Evolutionary conservation across 2,888 invertebrate species (phyloP).

Genomic region (Branchipolynoe longqiensis): DNA sequence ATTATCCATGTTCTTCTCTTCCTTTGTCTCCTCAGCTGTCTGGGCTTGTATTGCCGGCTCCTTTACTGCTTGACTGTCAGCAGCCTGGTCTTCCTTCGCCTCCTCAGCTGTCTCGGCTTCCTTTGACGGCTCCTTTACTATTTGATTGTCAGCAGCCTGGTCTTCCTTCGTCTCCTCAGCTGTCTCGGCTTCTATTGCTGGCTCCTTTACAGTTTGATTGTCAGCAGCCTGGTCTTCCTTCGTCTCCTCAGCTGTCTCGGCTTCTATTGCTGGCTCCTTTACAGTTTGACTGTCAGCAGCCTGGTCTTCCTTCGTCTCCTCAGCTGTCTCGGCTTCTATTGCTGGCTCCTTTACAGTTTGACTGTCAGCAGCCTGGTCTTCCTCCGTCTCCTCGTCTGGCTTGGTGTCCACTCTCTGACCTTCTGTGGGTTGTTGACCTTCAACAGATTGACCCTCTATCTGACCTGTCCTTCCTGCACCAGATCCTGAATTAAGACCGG

Average conservation of each 20-base stretch:
- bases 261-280: constrained; percentile 15
- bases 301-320: not conserved
- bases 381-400: not conserved
- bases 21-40: not conserved
- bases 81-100: too few species aligned
- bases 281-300: constrained; percentile 50
- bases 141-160: too few species aligned
- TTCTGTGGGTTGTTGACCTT: constrained; percentile 18
- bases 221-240: constrained; percentile 47
- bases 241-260: not conserved
- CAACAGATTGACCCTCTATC: constrained; percentile 34
- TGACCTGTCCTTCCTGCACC: not conserved
- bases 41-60: not conserved
- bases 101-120: too few species aligned
- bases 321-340: constrained; percentile 19
- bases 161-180: too few species aligned
- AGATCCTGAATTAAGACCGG: constrained; percentile 12
- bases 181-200: constrained; percentile 46
- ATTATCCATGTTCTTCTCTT: not conserved
- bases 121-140: not conserved
- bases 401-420: not conserved
- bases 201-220: constrained; percentile 19
- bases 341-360: not conserved
- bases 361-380: constrained; percentile 1
- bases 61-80: too few species aligned